Evolutionary conservation across 2,888 invertebrate genomes (phyloP).

Genomic region (Beris morrisii): DNA sequence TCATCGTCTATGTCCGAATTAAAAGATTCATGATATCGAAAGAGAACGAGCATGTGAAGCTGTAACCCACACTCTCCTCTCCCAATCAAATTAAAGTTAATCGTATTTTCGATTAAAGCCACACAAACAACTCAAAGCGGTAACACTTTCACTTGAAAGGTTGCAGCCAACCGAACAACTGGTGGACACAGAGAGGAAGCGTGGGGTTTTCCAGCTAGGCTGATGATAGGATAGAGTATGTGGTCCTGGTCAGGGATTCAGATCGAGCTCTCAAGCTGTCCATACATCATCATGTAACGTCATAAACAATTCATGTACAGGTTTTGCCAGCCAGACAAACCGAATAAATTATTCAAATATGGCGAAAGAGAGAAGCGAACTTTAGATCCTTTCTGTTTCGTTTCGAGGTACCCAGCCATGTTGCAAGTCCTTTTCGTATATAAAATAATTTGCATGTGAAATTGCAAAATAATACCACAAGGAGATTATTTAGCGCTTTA

Average conservation of each 20-base stretch:
- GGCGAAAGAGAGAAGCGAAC: neutral
- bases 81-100: neutral
- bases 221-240: neutral
- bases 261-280: conserved; percentile 13
- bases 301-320: conserved; percentile 21
- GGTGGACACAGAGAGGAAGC: neutral
- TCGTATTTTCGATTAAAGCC: neutral
- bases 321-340: conserved; percentile 29
- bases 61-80: neutral
- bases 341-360: conserved; percentile 34
- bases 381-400: conserved; percentile 13
- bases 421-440: neutral
- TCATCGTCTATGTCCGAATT: conserved; percentile 7
- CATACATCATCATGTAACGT: neutral
- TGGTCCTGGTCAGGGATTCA: neutral
- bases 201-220: neutral
- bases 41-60: too few species aligned
- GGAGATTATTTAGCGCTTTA: conserved; percentile 27
- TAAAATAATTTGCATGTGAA: conserved; percentile 22
- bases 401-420: neutral
- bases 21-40: too few species aligned
- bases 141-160: conserved; percentile 24
- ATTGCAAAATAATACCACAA: conserved; percentile 30
- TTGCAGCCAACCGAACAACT: conserved; percentile 21
- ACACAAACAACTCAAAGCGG: neutral